Base-by-base conservation (phyloP, 2,797 vertebrate species). In the Crenuchus spilurus region DNA sequence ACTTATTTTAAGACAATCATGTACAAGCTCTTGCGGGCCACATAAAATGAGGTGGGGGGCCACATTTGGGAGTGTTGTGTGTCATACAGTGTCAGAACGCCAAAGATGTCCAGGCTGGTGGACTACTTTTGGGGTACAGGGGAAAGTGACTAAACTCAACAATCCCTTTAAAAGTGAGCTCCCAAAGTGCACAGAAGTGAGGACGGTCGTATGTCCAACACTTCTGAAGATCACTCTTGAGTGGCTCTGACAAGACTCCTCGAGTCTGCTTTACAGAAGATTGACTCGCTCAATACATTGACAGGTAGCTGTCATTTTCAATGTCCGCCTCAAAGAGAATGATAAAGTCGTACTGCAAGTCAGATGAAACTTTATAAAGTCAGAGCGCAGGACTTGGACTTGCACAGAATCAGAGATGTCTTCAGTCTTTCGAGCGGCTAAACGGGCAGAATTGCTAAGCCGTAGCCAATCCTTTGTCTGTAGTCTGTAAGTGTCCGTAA, bases 291-390 rank as follows among this genome's bases (percentile, higher is more conserved):
- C 74, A 10, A 37, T 13, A 20, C 74, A 65, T 65, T 76, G 74
- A 70, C 74, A 76, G 74, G 49, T 57, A 65, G 74, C 67, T 70
- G 74, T 76, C 74, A 70, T 70, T 76, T 58, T 58, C 67, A 20
- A 28, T 24, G 2, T 26, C 28, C 18, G 16, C 68, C 67, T 76
- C 60, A 70, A 65, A 70, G 60, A 57, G 60, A 70, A 76, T 48
- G 74, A 70, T 54, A 30, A 18, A 24, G 35, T 54, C 7, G 3
- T 14, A 28, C 37, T n/a, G 6, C 33, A 22, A 48, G 48, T 9
- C 10, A 35, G 41, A 63, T 44, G 16, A 70, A 70, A 64, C 20
- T 63, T 65, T 72, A 51, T 66, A 44, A 72, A 66, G 51, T 72
- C 62, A 42, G 41, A 35, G 51, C 24, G 39, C 42, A 33, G 55